Percentiles rank a stretch among this genome's conserved stretches.
Evolutionary conservation across 2,797 vertebrate genomes (phyloP).

Genomic region (Okamejei kenojei): DNA sequence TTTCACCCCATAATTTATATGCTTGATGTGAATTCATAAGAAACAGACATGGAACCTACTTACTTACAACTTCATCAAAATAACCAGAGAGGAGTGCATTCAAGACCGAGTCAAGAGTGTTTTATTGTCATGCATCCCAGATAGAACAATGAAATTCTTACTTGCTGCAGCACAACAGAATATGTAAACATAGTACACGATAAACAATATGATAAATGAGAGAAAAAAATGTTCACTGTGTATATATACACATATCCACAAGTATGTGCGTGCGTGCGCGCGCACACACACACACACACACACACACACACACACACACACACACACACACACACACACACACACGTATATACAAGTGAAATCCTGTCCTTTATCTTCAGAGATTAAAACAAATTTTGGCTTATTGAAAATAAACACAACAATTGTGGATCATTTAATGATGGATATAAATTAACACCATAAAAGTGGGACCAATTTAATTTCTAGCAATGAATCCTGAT

Average conservation of each 20-base stretch:
- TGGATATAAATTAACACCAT: background rate
- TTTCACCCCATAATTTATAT: background rate
- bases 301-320: too few species aligned
- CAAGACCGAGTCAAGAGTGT: background rate
- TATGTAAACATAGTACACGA: too few species aligned
- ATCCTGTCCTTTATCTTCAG: background rate
- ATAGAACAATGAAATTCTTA: too few species aligned
- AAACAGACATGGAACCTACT: background rate
- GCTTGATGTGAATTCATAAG: background rate
- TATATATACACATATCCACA: too few species aligned
- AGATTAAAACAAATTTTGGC: background rate
- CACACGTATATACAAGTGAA: background rate
- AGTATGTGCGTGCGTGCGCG: too few species aligned
- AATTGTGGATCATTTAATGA: too few species aligned
- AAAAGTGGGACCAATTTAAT: background rate
- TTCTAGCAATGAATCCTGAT: background rate
- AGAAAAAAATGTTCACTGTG: too few species aligned
- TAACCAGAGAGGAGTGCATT: background rate
- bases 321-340: too few species aligned
- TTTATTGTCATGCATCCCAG: too few species aligned
- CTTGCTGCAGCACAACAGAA: too few species aligned
- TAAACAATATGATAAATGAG: too few species aligned
- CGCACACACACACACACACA: too few species aligned
- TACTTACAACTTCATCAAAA: background rate
- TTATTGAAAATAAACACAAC: background rate